Evolutionary conservation across 2,888 invertebrate genomes (phyloP), one percentile per base, ranked within the genome.

Genomic region (Tetramorium bicarinatum): DNA sequence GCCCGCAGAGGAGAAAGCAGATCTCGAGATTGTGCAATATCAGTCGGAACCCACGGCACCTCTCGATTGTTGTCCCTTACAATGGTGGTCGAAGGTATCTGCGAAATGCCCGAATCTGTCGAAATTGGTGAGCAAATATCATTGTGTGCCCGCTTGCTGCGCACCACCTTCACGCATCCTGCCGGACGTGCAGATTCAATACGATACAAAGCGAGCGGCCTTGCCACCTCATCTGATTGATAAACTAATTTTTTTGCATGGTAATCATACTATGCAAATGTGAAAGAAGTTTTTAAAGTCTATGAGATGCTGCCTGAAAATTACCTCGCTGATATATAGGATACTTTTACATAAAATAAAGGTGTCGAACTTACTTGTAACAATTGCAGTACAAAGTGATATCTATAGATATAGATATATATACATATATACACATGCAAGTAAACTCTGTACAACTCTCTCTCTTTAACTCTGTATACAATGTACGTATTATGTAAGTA

Each of bases 1-100:
- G 93, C 93, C 95, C 9, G 93, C 94, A 1, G 94, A 95, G 77
- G 95, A 95, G 83, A 94, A 95, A 76, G 95, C 95, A 0, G 94
- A 95, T 80, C 92, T 95, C 15, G 95, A 95, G 87, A 89, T 95
- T 41, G 94, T 94, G 1, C 95, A 95, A 75, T 95, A 95, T 89
- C 95, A 95, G 79, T 95, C 95, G 2, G 95, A 95, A 85, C 91
- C 94, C 0, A 94, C 95, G 3, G 95, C 95, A 21, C 91, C 95
- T 9, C 91, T 95, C 0, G 95, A 95, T 87, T 94, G 93, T 75
- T 95, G 95, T 87, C 95, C 95, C 2, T 87, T 95, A n/a, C 94
- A 95, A 67, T 95, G 95, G 95, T 95, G 95, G 95, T 89, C 93
- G 0, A 93, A 93, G 85, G 92, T 92, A 3, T 91, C 93, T 0